These are phyloP conservation scores for Anoncus sp. DNA, from an alignment of 2,888 invertebrate species.

Conservation along the genomic window DNA sequence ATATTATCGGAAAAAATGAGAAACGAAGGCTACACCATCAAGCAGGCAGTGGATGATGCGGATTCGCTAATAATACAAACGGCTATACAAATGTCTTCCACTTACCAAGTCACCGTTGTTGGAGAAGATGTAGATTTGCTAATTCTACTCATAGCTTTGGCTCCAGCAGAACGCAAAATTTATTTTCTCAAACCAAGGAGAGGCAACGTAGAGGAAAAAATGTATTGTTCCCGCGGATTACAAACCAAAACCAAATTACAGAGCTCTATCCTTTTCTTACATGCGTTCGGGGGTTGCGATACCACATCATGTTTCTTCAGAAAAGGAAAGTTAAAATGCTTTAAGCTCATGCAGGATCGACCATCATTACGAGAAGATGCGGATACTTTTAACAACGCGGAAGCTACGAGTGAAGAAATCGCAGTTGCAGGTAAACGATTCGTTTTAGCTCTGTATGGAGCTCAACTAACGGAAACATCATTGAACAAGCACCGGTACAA, in stretches of 20 bases:
- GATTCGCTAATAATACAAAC: no score
- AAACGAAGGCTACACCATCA: background rate
- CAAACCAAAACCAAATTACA: background rate
- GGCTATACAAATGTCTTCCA: no score
- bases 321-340: no score
- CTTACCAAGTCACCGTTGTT: no score
- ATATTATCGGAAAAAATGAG: constrained; percentile 8
- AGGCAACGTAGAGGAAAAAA: no score
- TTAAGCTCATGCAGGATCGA: constrained; percentile 41
- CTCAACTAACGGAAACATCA: constrained; percentile 4
- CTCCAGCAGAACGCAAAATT: no score
- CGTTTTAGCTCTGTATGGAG: constrained; percentile 20
- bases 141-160: no score
- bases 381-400: constrained; percentile 45
- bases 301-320: constrained; percentile 63
- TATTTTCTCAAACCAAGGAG: no score
- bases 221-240: no score
- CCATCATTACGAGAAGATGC: constrained; percentile 32
- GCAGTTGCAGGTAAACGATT: constrained; percentile 14
- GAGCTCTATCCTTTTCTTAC: constrained; percentile 62
- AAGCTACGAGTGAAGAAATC: constrained; percentile 35
- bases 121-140: no score
- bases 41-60: background rate
- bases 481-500: background rate
- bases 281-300: constrained; percentile 55